phyloP scores from a whole-genome alignment of 1,140 invertebrate species.

The Micrasema minimum region DNA sequence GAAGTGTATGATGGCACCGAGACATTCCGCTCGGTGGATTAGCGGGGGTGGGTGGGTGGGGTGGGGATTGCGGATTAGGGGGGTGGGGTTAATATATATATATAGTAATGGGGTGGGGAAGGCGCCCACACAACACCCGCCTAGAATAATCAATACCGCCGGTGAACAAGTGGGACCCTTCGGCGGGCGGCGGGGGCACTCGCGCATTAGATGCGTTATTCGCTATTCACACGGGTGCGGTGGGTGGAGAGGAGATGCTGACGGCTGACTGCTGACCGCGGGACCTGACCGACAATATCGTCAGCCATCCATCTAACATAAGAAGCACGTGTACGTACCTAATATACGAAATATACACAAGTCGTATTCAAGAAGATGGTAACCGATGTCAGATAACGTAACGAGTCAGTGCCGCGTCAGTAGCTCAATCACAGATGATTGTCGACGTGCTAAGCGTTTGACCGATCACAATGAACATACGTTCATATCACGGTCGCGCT shows the following conservation, averaged over 20 bases:
- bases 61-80: constrained; percentile 7
- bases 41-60: constrained; percentile 8
- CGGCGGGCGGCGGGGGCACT: constrained; percentile 11
- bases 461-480: too few relatives aligned
- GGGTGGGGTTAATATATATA: constrained; percentile 28
- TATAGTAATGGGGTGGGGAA: constrained; percentile 33
- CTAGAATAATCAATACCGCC: constrained; percentile 48
- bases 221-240: constrained; percentile 34
- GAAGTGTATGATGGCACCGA: constrained; percentile 35
- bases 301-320: too few relatives aligned
- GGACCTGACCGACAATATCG: neutral
- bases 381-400: too few relatives aligned
- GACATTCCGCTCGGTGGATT: constrained; percentile 41
- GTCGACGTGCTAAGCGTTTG: too few relatives aligned
- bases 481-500: too few relatives aligned
- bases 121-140: constrained; percentile 30
- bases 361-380: too few relatives aligned
- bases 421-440: too few relatives aligned
- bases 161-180: constrained; percentile 38
- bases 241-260: constrained; percentile 24
- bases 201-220: constrained; percentile 43
- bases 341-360: too few relatives aligned
- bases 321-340: too few relatives aligned
- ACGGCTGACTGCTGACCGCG: constrained; percentile 24
- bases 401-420: too few relatives aligned